Conservation (phyloP, 2,113 vertebrate genomes). For the Columbina picui region DNA sequence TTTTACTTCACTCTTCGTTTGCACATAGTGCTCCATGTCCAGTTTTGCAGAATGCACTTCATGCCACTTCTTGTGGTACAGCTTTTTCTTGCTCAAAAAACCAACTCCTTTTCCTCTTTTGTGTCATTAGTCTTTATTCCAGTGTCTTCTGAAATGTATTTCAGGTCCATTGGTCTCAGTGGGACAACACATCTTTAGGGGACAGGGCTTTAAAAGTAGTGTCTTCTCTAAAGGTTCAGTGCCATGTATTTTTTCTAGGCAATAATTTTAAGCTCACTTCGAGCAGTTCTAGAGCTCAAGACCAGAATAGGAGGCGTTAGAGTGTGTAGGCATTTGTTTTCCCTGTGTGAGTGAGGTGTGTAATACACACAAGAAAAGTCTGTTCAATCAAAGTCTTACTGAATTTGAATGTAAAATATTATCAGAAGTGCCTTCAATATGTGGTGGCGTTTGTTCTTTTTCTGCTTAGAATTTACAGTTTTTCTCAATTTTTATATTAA, state of each 20-base stretch:
- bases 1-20: background rate
- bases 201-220: background rate
- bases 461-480: background rate
- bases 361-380: background rate
- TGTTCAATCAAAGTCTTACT: background rate
- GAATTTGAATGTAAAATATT: background rate
- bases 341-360: background rate
- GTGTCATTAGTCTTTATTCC: background rate
- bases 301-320: background rate
- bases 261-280: background rate
- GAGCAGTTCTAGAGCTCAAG: background rate
- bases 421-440: background rate
- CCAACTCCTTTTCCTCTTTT: background rate
- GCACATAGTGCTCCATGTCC: fast-evolving
- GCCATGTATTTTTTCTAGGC: background rate
- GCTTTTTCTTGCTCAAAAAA: background rate
- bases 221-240: background rate
- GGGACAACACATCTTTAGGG: background rate
- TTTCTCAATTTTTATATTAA: background rate
- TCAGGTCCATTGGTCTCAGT: background rate
- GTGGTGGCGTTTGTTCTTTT: background rate
- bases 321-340: constrained; percentile 26
- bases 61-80: fast-evolving
- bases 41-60: background rate
- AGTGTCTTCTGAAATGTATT: background rate